phyloP scores from a whole-genome alignment of 2,888 invertebrate genomes.

The Neoascia interrupta region DNA sequence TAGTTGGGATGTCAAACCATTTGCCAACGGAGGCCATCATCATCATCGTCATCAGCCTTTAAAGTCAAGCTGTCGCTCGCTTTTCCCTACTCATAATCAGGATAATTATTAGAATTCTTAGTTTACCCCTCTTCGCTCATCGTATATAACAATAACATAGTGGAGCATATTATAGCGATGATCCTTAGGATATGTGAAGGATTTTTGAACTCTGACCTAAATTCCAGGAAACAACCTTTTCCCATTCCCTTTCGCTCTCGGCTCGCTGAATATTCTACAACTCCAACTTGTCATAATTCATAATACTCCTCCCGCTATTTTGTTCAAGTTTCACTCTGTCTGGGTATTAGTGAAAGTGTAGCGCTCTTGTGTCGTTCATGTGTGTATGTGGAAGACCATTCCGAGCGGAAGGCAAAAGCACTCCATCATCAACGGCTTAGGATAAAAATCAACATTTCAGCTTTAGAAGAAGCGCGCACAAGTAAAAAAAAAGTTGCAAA shows the following conservation, averaged over 20 bases:
- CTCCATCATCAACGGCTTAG: slow-evolving; percentile 50
- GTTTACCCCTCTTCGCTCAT: not conserved
- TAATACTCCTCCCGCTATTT: slow-evolving; percentile 46
- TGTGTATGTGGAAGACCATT: not conserved
- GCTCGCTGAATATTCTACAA: slow-evolving; percentile 38
- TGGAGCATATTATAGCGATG: slow-evolving; percentile 24
- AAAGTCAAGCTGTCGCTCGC: too few species aligned
- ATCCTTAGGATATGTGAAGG: slow-evolving; percentile 59
- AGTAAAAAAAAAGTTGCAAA: slow-evolving; percentile 24
- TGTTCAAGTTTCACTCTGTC: slow-evolving; percentile 25
- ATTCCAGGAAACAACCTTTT: slow-evolving; percentile 41
- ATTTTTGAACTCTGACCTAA: slow-evolving; percentile 67
- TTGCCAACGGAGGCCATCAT: not conserved
- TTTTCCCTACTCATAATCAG: slow-evolving; percentile 37
- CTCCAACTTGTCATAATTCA: slow-evolving; percentile 67
- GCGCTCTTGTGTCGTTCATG: slow-evolving; percentile 20
- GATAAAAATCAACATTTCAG: slow-evolving; percentile 59
- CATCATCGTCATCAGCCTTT: slow-evolving; percentile 38
- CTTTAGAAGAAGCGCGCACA: slow-evolving; percentile 43
- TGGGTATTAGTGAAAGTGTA: slow-evolving; percentile 42
- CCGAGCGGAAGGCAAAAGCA: slow-evolving; percentile 8
- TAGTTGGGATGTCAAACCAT: not conserved
- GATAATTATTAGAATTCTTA: slow-evolving; percentile 55
- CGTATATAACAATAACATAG: slow-evolving; percentile 3
- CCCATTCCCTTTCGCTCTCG: not conserved